Evolutionary conservation across 1,140 invertebrate genomes (phyloP), one percentile per base, ranked within the genome.

Genomic region (Meloidogyne exigua): DNA sequence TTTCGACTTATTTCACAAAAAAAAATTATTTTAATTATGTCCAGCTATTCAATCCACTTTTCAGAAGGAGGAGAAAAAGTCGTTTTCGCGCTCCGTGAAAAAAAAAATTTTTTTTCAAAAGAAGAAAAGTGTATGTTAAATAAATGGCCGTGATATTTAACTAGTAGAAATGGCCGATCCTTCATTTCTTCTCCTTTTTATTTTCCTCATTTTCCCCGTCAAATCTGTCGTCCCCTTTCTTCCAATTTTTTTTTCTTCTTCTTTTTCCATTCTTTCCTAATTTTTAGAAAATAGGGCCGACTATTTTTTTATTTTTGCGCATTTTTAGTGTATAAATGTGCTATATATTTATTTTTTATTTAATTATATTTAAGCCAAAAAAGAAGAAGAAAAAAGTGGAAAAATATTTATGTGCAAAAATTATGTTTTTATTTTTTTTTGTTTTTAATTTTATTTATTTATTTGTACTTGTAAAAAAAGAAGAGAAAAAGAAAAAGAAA

Each of bases 1-100:
- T 39, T 39, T 9, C 36, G 10, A 39, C 9, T 49, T n/a, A 15
- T 9, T n/a, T 49, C 4, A 18, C 44, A 13, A 18, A 18, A 57
- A 57, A 57, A 57, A 49, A 49, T 49, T 57, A 9, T 57, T 57
- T 57, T 44, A n/a, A n/a, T 57, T 57, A 57, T 57, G 49, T 57
- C 49, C 49, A 57, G 2, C n/a, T 57, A 57, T 57, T 57, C 10
- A 7, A 18, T n/a, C 49, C 3, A 57, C 49, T 15, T 7, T 57
- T 49, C 0, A 9, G 10, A 57, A n/a, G 9, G 2, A 7, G 7
- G 21, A 7, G n/a, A n/a, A 57, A 57, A 57, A 57, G 49, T 57
- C 49, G 18, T n/a, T 57, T 57, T 57, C 18, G 18, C 49, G 49
- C 49, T n/a, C 49, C 49, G 49, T 57, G 49, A 57, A 57, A 57